Percentiles rank a stretch among this genome's conserved stretches.
Evolutionary conservation across 2,888 invertebrate species (phyloP).

Genomic region (Balanococcus diminutus): DNA sequence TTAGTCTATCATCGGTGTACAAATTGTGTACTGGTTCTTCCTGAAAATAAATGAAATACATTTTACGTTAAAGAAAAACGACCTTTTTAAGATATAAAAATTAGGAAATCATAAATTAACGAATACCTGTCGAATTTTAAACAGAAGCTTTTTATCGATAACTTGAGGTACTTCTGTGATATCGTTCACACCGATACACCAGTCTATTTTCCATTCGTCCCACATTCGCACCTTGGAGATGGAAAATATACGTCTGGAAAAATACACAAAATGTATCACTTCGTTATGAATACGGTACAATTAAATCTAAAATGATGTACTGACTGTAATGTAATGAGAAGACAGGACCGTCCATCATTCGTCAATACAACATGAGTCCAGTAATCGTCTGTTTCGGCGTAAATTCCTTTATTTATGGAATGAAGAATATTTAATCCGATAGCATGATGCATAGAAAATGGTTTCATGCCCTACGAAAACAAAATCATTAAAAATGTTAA

Average conservation of each 20-base stretch:
- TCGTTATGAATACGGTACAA: too few species aligned
- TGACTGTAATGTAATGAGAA: slow-evolving; percentile 74
- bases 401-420: slow-evolving; percentile 69
- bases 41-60: slow-evolving; percentile 60
- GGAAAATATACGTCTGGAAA: slow-evolving; percentile 73
- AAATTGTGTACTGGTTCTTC: slow-evolving; percentile 67
- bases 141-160: slow-evolving; percentile 68
- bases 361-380: slow-evolving; percentile 73
- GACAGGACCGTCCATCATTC: slow-evolving; percentile 68
- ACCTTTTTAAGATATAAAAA: neutral
- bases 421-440: slow-evolving; percentile 72
- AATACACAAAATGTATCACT: slow-evolving; percentile 24
- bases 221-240: slow-evolving; percentile 73
- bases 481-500: neutral
- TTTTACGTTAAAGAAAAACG: too few species aligned
- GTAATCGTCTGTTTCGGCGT: slow-evolving; percentile 71
- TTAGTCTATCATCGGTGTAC: slow-evolving; percentile 71
- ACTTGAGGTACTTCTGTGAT: slow-evolving; percentile 72
- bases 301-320: slow-evolving; percentile 58
- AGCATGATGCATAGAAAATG: slow-evolving; percentile 75
- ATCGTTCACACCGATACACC: slow-evolving; percentile 75
- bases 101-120: neutral
- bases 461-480: slow-evolving; percentile 70
- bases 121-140: slow-evolving; percentile 77
- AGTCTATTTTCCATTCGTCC: slow-evolving; percentile 78